phyloP scores from a whole-genome alignment of 2,888 invertebrate species.

The Platycnemis pennipes region DNA sequence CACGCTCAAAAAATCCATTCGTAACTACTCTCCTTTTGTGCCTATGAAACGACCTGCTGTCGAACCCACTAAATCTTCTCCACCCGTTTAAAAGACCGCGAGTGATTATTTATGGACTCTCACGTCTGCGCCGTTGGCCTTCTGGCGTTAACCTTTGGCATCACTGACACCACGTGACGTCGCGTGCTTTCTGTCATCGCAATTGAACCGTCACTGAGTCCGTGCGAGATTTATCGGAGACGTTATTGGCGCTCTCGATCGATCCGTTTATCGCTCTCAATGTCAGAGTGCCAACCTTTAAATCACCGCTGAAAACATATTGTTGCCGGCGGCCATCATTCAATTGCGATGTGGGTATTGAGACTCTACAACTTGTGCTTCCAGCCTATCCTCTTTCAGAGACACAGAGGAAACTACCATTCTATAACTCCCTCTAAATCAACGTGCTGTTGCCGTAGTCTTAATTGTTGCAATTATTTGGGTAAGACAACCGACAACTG shows the following conservation, averaged over 20 bases:
- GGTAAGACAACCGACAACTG: no score
- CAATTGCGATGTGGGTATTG: no score
- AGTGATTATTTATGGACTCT: not conserved
- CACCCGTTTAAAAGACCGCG: not conserved
- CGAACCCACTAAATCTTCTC: not conserved
- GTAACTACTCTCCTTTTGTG: no score
- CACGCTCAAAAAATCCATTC: no score
- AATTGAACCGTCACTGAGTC: not conserved
- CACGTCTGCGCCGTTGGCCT: not conserved
- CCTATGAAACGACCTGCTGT: no score
- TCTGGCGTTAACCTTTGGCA: not conserved
- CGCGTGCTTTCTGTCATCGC: not conserved
- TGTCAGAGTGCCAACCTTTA: not conserved
- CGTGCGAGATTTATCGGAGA: not conserved
- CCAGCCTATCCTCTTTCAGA: not conserved
- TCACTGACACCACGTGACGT: not conserved
- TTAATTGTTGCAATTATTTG: no score
- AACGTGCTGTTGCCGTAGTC: no score
- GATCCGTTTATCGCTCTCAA: not conserved
- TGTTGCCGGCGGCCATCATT: not conserved
- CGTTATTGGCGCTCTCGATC: not conserved
- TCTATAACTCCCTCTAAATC: not conserved
- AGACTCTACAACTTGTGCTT: not conserved
- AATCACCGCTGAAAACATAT: not conserved
- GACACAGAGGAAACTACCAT: not conserved